A percentile compares a stretch with the other conserved stretches of the same genome.
phyloP scores from a whole-genome alignment of 2,113 vertebrate genomes.

The Drymodes brunneopygia region DNA sequence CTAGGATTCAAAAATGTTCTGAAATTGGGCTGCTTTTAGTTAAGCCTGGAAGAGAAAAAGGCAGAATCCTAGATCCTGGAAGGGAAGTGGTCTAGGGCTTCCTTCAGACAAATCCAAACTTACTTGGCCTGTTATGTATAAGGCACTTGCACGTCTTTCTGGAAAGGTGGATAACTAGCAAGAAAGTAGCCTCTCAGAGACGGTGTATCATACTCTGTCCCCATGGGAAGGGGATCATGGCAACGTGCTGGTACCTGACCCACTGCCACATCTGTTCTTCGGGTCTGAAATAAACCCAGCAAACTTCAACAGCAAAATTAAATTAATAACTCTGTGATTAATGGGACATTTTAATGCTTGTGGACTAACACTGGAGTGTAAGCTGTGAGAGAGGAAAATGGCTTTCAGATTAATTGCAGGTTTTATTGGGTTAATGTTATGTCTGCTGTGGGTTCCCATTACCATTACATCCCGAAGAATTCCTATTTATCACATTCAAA shows the following conservation, averaged over 20 bases:
- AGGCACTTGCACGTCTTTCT: fast-evolving
- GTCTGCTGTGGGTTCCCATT: neutral
- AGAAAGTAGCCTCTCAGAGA: fast-evolving
- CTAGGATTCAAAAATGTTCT: neutral
- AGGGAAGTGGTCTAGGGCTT: neutral
- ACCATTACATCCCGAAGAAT: neutral
- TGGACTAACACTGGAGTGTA: neutral
- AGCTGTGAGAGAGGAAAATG: neutral
- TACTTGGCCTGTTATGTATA: neutral
- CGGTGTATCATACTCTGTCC: fast-evolving
- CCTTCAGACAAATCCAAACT: neutral
- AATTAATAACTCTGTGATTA: neutral
- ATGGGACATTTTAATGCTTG: neutral
- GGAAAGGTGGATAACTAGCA: neutral
- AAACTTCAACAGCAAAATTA: neutral
- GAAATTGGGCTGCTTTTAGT: neutral
- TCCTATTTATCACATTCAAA: neutral
- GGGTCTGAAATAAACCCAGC: neutral
- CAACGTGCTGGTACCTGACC: neutral
- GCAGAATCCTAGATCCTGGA: neutral
- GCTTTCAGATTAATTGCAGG: neutral
- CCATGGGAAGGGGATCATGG: neutral
- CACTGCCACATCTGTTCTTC: neutral
- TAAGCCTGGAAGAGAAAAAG: neutral
- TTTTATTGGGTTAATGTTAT: neutral